phyloP scores from a whole-genome alignment of 2,113 vertebrate species.

The Ammodytes marinus region DNA sequence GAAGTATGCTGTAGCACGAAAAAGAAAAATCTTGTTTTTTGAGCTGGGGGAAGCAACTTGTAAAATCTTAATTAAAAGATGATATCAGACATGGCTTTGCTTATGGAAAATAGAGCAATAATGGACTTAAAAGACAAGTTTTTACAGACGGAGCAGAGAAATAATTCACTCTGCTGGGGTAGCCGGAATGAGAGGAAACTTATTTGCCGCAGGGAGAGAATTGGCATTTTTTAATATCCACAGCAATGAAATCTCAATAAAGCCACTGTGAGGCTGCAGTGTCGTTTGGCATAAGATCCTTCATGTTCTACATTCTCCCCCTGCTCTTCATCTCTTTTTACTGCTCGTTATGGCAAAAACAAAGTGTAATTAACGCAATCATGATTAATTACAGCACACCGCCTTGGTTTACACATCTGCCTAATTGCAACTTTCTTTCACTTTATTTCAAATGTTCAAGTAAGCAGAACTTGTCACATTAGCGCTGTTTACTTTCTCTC shows the following conservation, averaged over 20 bases:
- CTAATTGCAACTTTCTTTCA: constrained; percentile 76
- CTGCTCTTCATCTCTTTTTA: constrained; percentile 55
- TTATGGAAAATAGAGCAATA: constrained; percentile 78
- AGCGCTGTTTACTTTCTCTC: background rate
- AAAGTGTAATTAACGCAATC: constrained; percentile 82
- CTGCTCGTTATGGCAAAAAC: constrained; percentile 74
- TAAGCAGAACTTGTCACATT: constrained; percentile 50
- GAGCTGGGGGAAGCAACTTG: constrained; percentile 72
- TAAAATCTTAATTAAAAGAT: constrained; percentile 86
- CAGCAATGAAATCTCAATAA: constrained; percentile 69
- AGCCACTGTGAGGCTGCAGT: constrained; percentile 44
- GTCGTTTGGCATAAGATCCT: constrained; percentile 59
- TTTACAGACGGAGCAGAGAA: constrained; percentile 65
- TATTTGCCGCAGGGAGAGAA: constrained; percentile 73
- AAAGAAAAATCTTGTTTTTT: constrained; percentile 43
- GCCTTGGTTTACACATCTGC: constrained; percentile 77
- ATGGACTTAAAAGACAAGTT: constrained; percentile 79
- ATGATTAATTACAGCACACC: constrained; percentile 77
- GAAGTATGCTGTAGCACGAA: constrained; percentile 50
- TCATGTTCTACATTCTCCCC: constrained; percentile 51
- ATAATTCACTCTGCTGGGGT: constrained; percentile 66
- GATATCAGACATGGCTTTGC: constrained; percentile 77
- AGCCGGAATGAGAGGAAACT: constrained; percentile 68
- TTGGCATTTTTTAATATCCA: constrained; percentile 83
- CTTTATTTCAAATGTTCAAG: constrained; percentile 51